phyloP scores from a whole-genome alignment of 2,113 vertebrate genomes.

The Platycercus adscitus region DNA sequence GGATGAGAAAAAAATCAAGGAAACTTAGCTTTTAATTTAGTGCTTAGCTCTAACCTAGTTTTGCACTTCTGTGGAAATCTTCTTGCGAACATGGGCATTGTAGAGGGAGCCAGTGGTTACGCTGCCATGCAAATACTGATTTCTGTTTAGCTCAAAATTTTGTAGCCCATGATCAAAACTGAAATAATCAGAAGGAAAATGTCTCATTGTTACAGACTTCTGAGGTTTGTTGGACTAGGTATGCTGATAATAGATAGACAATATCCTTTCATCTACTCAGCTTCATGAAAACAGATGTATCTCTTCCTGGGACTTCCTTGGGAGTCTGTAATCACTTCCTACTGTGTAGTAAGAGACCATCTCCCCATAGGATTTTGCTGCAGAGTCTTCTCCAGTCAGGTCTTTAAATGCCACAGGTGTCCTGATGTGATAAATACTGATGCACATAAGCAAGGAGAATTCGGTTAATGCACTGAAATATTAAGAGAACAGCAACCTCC shows the following conservation, averaged over 20 bases:
- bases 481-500: background rate
- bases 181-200: background rate
- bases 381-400: background rate
- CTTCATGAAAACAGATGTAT: background rate
- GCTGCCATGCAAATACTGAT: background rate
- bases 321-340: background rate
- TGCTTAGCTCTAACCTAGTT: background rate
- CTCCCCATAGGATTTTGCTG: background rate
- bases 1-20: background rate
- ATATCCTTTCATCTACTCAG: background rate
- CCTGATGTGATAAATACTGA: background rate
- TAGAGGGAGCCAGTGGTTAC: background rate
- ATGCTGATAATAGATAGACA: background rate
- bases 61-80: background rate
- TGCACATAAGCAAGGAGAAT: background rate
- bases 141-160: background rate
- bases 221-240: background rate
- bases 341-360: background rate
- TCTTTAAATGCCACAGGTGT: slow-evolving; percentile 14
- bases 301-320: background rate
- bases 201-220: background rate
- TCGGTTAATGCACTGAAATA: background rate
- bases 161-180: background rate
- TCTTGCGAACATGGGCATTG: background rate
- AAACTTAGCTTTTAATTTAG: background rate